phyloP scores from a whole-genome alignment of 1,140 invertebrate genomes.

The Bathynomus jamesi region DNA sequence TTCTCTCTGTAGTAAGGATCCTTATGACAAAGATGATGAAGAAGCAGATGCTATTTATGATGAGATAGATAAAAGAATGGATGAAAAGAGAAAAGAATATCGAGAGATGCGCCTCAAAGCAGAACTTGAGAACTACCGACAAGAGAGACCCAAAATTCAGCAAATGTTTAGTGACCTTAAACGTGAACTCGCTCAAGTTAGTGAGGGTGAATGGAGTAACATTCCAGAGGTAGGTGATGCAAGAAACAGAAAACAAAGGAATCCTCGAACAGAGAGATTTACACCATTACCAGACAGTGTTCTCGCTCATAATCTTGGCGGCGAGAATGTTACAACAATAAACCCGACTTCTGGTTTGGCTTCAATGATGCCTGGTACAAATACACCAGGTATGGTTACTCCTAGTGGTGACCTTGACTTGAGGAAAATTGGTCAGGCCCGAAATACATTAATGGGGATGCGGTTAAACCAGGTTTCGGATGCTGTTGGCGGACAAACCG shows the following conservation, averaged over 20 bases:
- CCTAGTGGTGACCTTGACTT: conserved; percentile 90
- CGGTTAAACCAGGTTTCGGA: conserved; percentile 97
- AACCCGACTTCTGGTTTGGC: conserved; percentile 74
- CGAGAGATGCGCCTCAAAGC: conserved; percentile 59
- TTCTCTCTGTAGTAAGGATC: conserved; percentile 96
- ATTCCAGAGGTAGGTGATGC: conserved; percentile 98
- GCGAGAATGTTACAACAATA: conserved; percentile 68
- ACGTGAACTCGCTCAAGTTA: conserved; percentile 75
- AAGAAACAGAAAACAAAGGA: conserved; percentile 93
- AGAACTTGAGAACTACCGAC: conserved; percentile 94
- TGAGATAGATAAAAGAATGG: conserved; percentile 96
- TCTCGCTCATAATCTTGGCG: conserved; percentile 77
- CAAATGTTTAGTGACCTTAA: conserved; percentile 99
- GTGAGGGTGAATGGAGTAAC: conserved; percentile 90
- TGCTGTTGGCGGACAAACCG: conserved; percentile 97
- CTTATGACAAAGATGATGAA: conserved; percentile 99
- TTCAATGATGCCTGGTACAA: conserved; percentile 61
- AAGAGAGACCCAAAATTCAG: conserved; percentile 98
- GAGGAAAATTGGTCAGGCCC: conserved; percentile 95
- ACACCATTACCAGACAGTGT: conserved; percentile 96
- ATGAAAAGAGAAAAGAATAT: conserved; percentile 97
- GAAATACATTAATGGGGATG: conserved; percentile 99
- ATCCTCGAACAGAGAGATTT: conserved; percentile 90
- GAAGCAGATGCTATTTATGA: conserved; percentile 99
- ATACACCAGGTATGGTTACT: conserved; percentile 59